Evolutionary conservation across 2,113 vertebrate genomes (phyloP), one percentile per base, ranked within the genome.

Genomic region (Myanophis thanlyinensis): DNA sequence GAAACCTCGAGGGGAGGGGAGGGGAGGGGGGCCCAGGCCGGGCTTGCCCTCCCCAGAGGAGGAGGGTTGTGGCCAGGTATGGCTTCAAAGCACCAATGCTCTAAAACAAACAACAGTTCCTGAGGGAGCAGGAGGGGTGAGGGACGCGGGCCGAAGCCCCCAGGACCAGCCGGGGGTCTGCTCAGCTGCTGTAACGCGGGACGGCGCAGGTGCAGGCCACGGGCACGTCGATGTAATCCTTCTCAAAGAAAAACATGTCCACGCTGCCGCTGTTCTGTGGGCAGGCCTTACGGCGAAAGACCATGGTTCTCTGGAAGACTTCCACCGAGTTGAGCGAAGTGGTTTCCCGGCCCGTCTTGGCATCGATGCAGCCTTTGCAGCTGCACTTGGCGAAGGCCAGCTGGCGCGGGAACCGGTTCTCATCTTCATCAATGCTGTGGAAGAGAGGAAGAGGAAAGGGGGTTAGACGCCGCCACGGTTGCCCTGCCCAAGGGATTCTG

Each of bases 171-270:
- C 20, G 7, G 3, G 0, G 0, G 0, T 3, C 35, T 0, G 88
- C 48, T 96, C 93, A 95, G 90, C 56, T 7, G 6, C 5, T 0
- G 25, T 92, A 95, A 46, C 96, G 95, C 67, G 97, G 97, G 88
- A 97, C 94, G 25, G 96, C 97, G 0, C 99, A 99, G 80, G 98
- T 98, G 27, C 99, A 99, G 85, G 97, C 98, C 27, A 99, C 97
- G 0, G 98, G 95, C 25, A 99, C 98, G 0, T 67, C 59, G 27
- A 98, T 95, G 3, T 95, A 92, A 0, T 95, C 96, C 0, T 95
- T 59, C 6, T 92, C 93, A 15, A 98, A 96, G 49, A 93, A 7
- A n/a, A 98, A 98, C 48, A 62, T 96, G 0, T 40, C 51, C 18
- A 54, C 84, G 0, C 35, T 89, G 0, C 5, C 5, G 0, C 93